These are phyloP conservation scores for Sternarchorhynchus goeldii DNA, from an alignment of 2,797 vertebrate species.

Conservation along the genomic window DNA sequence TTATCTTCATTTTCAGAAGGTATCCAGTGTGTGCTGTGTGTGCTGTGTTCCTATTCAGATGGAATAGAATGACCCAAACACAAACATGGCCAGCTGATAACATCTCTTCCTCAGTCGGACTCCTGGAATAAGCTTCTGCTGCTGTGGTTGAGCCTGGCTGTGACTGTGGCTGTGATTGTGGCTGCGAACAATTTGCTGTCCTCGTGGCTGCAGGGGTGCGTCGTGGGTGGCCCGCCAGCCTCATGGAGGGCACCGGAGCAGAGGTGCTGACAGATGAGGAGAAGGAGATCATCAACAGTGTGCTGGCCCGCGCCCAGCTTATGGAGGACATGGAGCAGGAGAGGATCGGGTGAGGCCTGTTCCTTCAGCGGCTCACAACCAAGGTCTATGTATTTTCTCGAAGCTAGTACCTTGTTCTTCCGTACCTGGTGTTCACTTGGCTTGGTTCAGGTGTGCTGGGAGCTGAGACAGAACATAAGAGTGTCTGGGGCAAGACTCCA, in stretches of 20 bases:
- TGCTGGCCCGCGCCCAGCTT: slow-evolving; percentile 87
- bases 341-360: slow-evolving; percentile 82
- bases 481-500: too few relatives aligned
- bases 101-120: slow-evolving; percentile 1
- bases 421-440: too few relatives aligned
- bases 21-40: background rate
- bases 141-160: slow-evolving; percentile 25
- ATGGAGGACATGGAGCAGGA: slow-evolving; percentile 92
- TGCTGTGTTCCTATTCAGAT: background rate
- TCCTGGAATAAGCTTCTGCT: slow-evolving; percentile 9
- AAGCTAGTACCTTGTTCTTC: too few relatives aligned
- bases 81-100: background rate
- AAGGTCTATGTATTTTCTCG: too few relatives aligned
- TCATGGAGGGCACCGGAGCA: slow-evolving; percentile 51
- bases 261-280: slow-evolving; percentile 94
- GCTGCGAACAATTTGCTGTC: slow-evolving; percentile 41
- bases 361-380: too few relatives aligned
- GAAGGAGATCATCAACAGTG: slow-evolving; percentile 93
- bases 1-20: background rate
- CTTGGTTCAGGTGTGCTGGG: too few relatives aligned
- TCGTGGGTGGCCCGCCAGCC: slow-evolving; percentile 36
- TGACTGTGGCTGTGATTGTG: slow-evolving; percentile 16
- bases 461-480: too few relatives aligned
- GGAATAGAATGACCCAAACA: background rate
- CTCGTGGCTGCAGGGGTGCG: slow-evolving; percentile 45